Base-by-base conservation (phyloP, 1,140 invertebrate genomes). In the Euura lappo region DNA sequence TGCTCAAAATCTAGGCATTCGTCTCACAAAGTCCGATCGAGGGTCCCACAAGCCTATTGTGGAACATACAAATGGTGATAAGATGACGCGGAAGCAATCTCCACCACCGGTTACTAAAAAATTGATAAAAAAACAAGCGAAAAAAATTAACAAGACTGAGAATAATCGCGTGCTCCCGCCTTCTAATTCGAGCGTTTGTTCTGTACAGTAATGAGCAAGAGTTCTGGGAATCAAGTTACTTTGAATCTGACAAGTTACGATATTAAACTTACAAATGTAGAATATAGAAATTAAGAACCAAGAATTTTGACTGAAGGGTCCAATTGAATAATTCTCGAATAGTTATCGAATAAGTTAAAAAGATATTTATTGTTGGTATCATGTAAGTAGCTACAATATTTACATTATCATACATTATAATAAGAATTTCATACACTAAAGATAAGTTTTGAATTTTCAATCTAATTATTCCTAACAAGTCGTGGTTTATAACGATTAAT, bases 31-130 rank as follows among this genome's bases (percentile, higher is more conserved):
- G 78, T 89, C 90, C 44, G 92, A 94, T 76, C 88, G 92, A 76
- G 93, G 94, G 79, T 90, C 89, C 66, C 90, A 93, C 72, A 91
- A 91, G 70, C 87, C 89, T 42, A 91, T 93, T 44, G 89, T 94
- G 2, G 91, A 91, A 74, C 92, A 92, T 2, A 91, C 93, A 84
- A 92, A 93, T 28, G 86, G 85, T 10, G 86, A 87, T 60, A 60
- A 8, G 6, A 11, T 60, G 51, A 60, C 51, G 3, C 13, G 2
- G 13, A 60, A 6, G 13, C 51, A 60, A 60, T 2, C 71, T 84
- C 86, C 2, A 85, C 87, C 28, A 70, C 74, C 77, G 47, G 74
- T 78, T 4, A 66, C 82, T 8, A 81, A 80, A 64, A 87, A 79
- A 75, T 79, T 86, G 3, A 75, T 85, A 2, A 86, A 85, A 72